A percentile compares a stretch with the other conserved stretches of the same genome.
These are phyloP conservation scores for Vidua macroura DNA, from an alignment of 2,113 vertebrate species.

Conservation along the genomic window DNA sequence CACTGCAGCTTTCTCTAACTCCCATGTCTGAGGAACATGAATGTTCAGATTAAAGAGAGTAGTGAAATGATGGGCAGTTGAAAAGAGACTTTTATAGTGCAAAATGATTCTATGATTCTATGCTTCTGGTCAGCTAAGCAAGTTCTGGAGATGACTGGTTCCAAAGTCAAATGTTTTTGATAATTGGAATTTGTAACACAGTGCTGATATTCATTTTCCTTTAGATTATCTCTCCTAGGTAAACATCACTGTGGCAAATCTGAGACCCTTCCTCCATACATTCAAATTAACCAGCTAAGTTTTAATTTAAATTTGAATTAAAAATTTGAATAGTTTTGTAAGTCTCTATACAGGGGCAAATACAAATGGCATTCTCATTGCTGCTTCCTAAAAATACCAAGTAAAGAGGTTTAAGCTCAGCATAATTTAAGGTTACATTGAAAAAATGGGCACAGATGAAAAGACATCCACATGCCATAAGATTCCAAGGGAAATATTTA, in stretches of 20 bases:
- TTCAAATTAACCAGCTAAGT: background rate
- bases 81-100: background rate
- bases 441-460: background rate
- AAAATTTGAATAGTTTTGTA: background rate
- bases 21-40: background rate
- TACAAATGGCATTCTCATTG: background rate
- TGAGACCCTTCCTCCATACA: background rate
- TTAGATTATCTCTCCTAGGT: background rate
- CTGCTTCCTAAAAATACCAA: background rate
- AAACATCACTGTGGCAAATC: background rate
- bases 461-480: background rate
- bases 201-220: background rate
- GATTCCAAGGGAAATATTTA: slow-evolving; percentile 34
- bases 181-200: background rate
- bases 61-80: background rate
- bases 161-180: background rate
- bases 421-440: background rate
- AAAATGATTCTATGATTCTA: background rate
- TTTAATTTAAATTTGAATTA: background rate
- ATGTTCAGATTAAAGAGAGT: background rate
- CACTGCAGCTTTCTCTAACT: background rate
- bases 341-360: background rate
- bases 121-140: background rate
- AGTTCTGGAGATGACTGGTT: background rate
- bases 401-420: background rate